A percentile compares a stretch with the other conserved stretches of the same genome.
These are phyloP conservation scores for Hydropsyche tenuis DNA, from an alignment of 1,140 invertebrate genomes.

Conservation along the genomic window DNA sequence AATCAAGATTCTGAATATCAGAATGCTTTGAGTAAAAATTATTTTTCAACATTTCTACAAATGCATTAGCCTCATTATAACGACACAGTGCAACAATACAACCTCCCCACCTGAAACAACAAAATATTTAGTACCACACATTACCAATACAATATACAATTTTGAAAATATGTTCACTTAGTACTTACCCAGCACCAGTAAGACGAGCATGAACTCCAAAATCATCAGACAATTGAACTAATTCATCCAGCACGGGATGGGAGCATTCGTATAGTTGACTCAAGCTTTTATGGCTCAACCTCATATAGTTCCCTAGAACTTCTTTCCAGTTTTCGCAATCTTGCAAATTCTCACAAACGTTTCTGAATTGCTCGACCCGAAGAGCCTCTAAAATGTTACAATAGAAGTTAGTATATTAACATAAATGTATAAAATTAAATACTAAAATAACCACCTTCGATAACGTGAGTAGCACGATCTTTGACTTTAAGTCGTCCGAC, in stretches of 20 bases:
- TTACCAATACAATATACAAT: conserved; percentile 6
- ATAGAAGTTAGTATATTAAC: neutral
- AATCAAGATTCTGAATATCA: conserved; percentile 49
- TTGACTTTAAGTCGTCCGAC: conserved; percentile 79
- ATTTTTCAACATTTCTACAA: conserved; percentile 74
- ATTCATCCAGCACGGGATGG: conserved; percentile 83
- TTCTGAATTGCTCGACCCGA: conserved; percentile 78
- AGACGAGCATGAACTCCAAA: conserved; percentile 83
- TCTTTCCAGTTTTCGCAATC: conserved; percentile 60
- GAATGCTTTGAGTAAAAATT: conserved; percentile 71
- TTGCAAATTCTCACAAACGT: conserved; percentile 64
- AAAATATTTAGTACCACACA: too few relatives aligned
- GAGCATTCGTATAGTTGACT: conserved; percentile 92
- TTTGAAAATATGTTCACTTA: neutral
- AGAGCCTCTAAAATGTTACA: conserved; percentile 70
- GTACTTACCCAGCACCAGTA: conserved; percentile 84
- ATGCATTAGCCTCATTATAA: conserved; percentile 69
- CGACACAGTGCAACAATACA: conserved; percentile 88
- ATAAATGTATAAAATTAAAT: neutral
- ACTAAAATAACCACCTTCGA: conserved; percentile 52
- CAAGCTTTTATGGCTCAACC: conserved; percentile 86
- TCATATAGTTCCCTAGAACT: conserved; percentile 87
- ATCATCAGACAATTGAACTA: conserved; percentile 79
- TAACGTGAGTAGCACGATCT: conserved; percentile 88
- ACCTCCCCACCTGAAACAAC: conserved; percentile 86